Base-by-base conservation (phyloP, 2,888 invertebrate genomes). In the Coleophora deauratella region DNA sequence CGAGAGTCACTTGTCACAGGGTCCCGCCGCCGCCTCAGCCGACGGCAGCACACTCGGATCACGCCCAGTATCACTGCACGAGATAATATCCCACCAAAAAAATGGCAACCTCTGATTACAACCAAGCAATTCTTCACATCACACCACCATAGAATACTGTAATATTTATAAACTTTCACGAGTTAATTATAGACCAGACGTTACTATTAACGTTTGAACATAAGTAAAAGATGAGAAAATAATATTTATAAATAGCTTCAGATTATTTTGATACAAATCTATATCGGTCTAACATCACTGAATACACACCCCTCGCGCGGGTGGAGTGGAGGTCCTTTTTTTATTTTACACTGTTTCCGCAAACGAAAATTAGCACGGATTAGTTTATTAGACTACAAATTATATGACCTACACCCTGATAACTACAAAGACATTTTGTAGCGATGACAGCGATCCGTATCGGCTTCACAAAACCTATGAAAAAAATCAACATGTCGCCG, bases 161-260 rank as follows among this genome's bases (percentile, higher is more conserved):
- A 84, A 82, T 84, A 85, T 86, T 85, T 84, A 82, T 82, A 84
- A 80, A 85, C 82, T 84, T 84, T 79, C 81, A 74, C 73, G 66
- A 68, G 76, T 79, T 82, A 85, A 80, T 84, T 81, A 78, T 85
- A 85, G 84, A 78, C 67, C 78, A 79, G 81, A 82, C 81, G 82
- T 74, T 82, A 81, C 80, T 82, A 82, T 81, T 82, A 84, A 80
- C 78, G 81, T 79, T 82, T 76, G 81, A 80, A 85, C 84, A 81
- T 81, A 84, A 82, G 84, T 81, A 85, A 86, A 86, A 81, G 82
- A 74, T 78, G 77, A 79, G 82, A 84, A 85, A 86, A 85, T 85
- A 85, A 84, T 86, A 85, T 86, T 85, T 86, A 86, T 85, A 86
- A 86, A 86, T 86, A 86, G 85, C 82, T 85, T 79, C 57, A 68